Base-by-base conservation (phyloP, 2,113 vertebrate genomes). In the Cyrtonyx montezumae region DNA sequence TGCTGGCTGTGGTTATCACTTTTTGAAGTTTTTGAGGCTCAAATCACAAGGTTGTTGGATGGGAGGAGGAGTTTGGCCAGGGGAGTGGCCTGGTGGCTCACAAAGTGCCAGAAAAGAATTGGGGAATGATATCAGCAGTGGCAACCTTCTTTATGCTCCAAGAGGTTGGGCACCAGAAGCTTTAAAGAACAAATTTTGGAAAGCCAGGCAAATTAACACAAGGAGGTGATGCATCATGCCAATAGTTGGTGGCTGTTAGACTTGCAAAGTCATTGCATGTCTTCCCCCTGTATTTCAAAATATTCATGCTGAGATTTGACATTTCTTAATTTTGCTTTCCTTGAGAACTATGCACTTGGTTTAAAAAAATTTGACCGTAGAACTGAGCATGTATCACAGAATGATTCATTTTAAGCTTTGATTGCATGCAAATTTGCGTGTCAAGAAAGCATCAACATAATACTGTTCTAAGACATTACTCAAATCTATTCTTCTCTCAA, bases 11-110 rank as follows among this genome's bases (percentile, higher is more conserved):
- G 79, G 88, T 91, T 94, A 88, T 83, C 46, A 6, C 2, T 4
- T 26, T 77, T 80, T 34, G 23, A 37, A 71, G 75, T 12, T 32
- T 30, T 49, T 21, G 63, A 82, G 32, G 62, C 69, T 67, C 0
- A 0, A 46, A 16, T 46, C 5, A 1, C 9, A 13, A 61, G 34
- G 34, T 7, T 0, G 0, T 56, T 56, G 83, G 49, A 65, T 73
- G 75, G 82, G 46, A 51, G 51, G 73, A 78, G 2, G 4, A 34
- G 88, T 20, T 10, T 37, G 69, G 53, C n/a, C 43, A 80, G 28
- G 5, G 16, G 40, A 88, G 42, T 8, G 59, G 32, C 17, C 1
- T 65, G 51, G 48, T 71, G 18, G 34, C 34, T 78, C 46, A 83
- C 49, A 36, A 86, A 9, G 40, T 4, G 45, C 9, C 7, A 76